Conservation (phyloP, 1,140 invertebrate species). For the Lanistes nyassanus region DNA sequence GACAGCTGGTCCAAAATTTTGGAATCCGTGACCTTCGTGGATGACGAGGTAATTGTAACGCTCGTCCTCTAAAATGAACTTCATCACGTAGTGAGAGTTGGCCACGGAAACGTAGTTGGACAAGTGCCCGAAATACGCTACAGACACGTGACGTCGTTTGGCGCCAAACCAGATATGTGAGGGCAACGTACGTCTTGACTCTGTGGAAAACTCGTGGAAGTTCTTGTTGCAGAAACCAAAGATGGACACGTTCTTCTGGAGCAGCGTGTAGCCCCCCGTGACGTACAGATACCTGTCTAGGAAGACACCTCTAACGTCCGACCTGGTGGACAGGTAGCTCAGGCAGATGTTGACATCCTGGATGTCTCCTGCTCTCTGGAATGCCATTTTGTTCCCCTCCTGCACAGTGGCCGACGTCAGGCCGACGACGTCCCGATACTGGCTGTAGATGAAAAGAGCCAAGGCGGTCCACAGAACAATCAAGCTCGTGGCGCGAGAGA, state of each 20-base stretch:
- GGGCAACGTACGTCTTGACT: neutral
- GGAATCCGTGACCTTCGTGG: slow-evolving; percentile 35
- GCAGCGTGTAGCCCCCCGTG: slow-evolving; percentile 51
- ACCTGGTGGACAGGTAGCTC: slow-evolving; percentile 46
- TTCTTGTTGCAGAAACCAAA: slow-evolving; percentile 52
- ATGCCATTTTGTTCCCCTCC: slow-evolving; percentile 33
- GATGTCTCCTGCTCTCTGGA: slow-evolving; percentile 37
- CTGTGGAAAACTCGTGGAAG: slow-evolving; percentile 52
- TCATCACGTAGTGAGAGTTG: slow-evolving; percentile 50
- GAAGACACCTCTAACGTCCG: slow-evolving; percentile 58
- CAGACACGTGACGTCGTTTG: slow-evolving; percentile 14
- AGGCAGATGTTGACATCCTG: slow-evolving; percentile 54
- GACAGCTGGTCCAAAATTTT: slow-evolving; percentile 32
- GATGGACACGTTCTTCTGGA: slow-evolving; percentile 55
- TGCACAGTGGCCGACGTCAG: neutral
- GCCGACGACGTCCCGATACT: slow-evolving; percentile 12
- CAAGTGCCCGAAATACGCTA: slow-evolving; percentile 40
- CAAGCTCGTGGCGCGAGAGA: neutral
- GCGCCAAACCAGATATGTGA: neutral
- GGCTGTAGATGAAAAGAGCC: slow-evolving; percentile 15
- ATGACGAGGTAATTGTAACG: slow-evolving; percentile 61
- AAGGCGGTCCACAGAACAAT: neutral
- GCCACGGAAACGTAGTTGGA: slow-evolving; percentile 51
- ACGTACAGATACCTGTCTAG: slow-evolving; percentile 51
- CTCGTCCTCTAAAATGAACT: slow-evolving; percentile 42